These are phyloP conservation scores for Amiota communis DNA, from an alignment of 2,888 invertebrate species.

Conservation along the genomic window DNA sequence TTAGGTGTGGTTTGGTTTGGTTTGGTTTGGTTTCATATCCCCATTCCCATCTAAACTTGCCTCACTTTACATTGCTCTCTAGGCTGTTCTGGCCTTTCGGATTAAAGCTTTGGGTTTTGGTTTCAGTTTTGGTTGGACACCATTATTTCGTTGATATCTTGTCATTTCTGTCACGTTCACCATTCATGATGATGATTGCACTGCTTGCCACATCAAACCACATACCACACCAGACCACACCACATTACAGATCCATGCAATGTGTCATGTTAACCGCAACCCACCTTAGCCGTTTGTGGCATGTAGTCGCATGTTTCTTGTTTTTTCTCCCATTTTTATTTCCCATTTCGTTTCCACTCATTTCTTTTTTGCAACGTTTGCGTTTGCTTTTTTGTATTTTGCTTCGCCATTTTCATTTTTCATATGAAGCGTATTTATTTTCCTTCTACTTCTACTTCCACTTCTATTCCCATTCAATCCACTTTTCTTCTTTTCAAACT, in stretches of 20 bases:
- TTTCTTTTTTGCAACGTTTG: background rate
- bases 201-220: background rate
- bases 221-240: background rate
- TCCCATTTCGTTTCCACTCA: slow-evolving; percentile 51
- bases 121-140: slow-evolving; percentile 38
- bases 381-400: slow-evolving; percentile 19
- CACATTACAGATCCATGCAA: background rate
- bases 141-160: slow-evolving; percentile 56
- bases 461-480: no score
- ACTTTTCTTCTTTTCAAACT: no score
- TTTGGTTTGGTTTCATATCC: background rate
- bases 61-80: background rate
- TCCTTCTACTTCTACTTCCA: background rate
- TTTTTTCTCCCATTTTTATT: slow-evolving; percentile 60
- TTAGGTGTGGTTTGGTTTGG: slow-evolving; percentile 1
- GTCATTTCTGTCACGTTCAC: slow-evolving; percentile 70
- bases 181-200: slow-evolving; percentile 62
- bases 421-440: background rate
- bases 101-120: background rate
- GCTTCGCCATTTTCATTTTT: slow-evolving; percentile 25
- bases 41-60: no score
- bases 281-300: background rate
- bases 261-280: slow-evolving; percentile 18
- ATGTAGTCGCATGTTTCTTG: slow-evolving; percentile 33
- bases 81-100: background rate